Conservation (phyloP, 30 jellyfish, hydroid and myxozoan genomes). For the Clytia hemisphaerica region DNA sequence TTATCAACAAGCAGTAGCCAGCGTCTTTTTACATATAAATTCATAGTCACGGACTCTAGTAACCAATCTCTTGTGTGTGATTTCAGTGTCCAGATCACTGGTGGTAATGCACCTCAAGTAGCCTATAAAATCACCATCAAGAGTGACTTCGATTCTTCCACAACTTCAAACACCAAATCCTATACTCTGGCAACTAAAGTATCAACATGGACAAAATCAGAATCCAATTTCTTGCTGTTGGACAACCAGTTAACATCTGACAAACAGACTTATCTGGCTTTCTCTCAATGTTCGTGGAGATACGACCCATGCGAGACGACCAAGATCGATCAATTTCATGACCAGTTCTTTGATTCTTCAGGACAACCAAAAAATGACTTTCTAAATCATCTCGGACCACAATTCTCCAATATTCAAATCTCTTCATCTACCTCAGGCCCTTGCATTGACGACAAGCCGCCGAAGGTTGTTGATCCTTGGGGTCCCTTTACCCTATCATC, state of each 20-base stretch:
- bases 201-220: too few species aligned
- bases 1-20: not conserved
- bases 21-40: conserved; percentile 21
- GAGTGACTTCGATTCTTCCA: too few species aligned
- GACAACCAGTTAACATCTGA: too few species aligned
- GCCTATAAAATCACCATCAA: too few species aligned
- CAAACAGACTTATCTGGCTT: conserved; percentile 27
- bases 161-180: too few species aligned
- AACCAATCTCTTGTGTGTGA: conserved; percentile 25
- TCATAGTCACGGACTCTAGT: conserved; percentile 52
- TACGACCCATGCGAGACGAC: conserved; percentile 68
- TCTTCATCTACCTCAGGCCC: conserved; percentile 51
- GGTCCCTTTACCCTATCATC: conserved; percentile 58
- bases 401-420: conserved; percentile 33
- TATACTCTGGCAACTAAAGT: too few species aligned
- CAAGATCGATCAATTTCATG: conserved; percentile 16
- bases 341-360: conserved; percentile 5
- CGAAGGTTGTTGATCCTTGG: conserved; percentile 35
- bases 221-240: too few species aligned
- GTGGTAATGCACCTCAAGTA: too few species aligned
- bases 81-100: conserved; percentile 30
- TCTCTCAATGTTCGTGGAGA: conserved; percentile 61
- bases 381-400: conserved; percentile 35
- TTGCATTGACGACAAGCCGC: conserved; percentile 49
- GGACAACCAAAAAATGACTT: conserved; percentile 32